These are phyloP conservation scores for Crossoptilon crossoptilon DNA, from an alignment of 2,797 vertebrate genomes.

Conservation along the genomic window DNA sequence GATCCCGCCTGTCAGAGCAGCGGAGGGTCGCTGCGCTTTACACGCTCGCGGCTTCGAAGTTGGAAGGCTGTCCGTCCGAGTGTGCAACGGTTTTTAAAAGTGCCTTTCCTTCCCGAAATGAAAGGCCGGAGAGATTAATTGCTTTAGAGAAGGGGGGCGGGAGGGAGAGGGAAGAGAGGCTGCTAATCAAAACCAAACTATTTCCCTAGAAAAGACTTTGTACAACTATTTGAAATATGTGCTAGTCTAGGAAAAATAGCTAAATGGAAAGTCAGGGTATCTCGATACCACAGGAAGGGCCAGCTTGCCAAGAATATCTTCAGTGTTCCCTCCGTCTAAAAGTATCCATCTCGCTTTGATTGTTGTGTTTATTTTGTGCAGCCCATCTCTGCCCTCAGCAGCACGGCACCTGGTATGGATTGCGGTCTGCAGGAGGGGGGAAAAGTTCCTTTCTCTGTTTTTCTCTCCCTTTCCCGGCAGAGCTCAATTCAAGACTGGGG, in stretches of 20 bases:
- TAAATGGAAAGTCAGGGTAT: slow-evolving; percentile 67
- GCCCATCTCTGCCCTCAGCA: slow-evolving; percentile 24
- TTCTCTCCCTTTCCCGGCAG: slow-evolving; percentile 75
- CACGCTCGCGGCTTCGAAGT: slow-evolving; percentile 35
- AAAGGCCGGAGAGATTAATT: slow-evolving; percentile 44
- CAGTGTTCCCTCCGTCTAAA: slow-evolving; percentile 11
- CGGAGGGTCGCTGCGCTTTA: slow-evolving; percentile 15
- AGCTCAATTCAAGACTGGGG: slow-evolving; percentile 95
- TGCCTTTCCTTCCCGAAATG: slow-evolving; percentile 16
- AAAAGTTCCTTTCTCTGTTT: neutral
- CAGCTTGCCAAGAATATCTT: slow-evolving; percentile 70
- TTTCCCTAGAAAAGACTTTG: slow-evolving; percentile 49
- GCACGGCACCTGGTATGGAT: slow-evolving; percentile 62
- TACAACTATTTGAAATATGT: slow-evolving; percentile 73
- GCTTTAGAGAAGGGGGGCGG: neutral
- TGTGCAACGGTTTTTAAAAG: slow-evolving; percentile 11
- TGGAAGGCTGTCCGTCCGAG: neutral
- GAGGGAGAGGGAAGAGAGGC: neutral
- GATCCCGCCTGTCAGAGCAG: slow-evolving; percentile 7
- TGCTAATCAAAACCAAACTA: slow-evolving; percentile 61
- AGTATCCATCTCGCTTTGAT: slow-evolving; percentile 33
- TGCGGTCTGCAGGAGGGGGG: slow-evolving; percentile 35
- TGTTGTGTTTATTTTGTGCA: slow-evolving; percentile 60
- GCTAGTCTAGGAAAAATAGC: slow-evolving; percentile 70
- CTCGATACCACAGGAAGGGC: slow-evolving; percentile 69